phyloP scores from a whole-genome alignment of 2,888 invertebrate genomes.

The Isotomurus palustris region DNA sequence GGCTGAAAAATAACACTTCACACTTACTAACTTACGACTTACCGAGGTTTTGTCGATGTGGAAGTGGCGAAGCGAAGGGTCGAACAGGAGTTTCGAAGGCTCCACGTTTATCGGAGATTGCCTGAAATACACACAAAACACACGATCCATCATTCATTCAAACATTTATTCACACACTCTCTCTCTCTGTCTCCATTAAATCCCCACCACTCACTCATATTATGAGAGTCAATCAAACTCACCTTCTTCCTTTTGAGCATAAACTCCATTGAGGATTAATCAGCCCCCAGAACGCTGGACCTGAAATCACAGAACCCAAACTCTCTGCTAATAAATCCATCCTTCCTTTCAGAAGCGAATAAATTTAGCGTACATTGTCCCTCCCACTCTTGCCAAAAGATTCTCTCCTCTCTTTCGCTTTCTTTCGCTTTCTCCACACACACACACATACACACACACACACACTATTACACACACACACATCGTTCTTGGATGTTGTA shows the following conservation, averaged over 20 bases:
- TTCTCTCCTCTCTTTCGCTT: too few relatives aligned
- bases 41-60: constrained; percentile 92
- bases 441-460: too few relatives aligned
- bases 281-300: constrained; percentile 96
- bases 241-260: constrained; percentile 82
- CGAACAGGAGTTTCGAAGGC: constrained; percentile 87
- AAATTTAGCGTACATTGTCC: too few relatives aligned
- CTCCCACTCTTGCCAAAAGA: too few relatives aligned
- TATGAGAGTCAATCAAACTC: background rate
- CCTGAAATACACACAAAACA: constrained; percentile 52
- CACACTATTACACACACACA: too few relatives aligned
- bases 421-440: too few relatives aligned
- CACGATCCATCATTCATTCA: too few relatives aligned
- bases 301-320: too few relatives aligned
- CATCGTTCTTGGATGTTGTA: too few relatives aligned
- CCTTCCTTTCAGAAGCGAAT: too few relatives aligned
- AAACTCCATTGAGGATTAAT: constrained; percentile 97
- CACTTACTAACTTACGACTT: constrained; percentile 47
- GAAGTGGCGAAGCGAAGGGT: constrained; percentile 86
- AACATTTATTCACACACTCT: background rate
- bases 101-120: constrained; percentile 98
- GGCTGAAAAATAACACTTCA: background rate
- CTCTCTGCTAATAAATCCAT: too few relatives aligned
- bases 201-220: background rate
- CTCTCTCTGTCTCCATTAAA: background rate